Base-by-base conservation (phyloP, 2,888 invertebrate species). In the Pharmacophagus antenor region DNA sequence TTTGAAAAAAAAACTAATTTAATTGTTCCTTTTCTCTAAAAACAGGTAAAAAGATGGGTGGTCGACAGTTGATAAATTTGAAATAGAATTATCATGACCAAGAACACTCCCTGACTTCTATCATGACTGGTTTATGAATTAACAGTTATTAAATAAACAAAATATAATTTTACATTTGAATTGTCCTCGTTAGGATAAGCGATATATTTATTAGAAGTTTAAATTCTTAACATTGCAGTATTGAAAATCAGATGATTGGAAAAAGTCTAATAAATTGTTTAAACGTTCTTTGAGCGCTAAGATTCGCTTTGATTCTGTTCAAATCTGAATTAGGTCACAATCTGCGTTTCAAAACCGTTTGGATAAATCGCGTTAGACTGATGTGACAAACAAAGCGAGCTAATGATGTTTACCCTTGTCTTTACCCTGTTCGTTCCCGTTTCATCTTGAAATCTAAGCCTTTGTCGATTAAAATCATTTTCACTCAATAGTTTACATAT, bases 401-500 rank as follows among this genome's bases (percentile, higher is more conserved):
- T 60, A 60, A 60, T 60, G 60, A 60, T 60, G 55, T 60, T 60
- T 60, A 60, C 60, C 50, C 51, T 51, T 37, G 51, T 31, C 60
- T 60, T 21, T 55, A 49, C 46, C 44, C 55, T 22, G 50, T 31
- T 51, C 20, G 50, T 18, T 37, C 44, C 37, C n/a, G 55, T 60
- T 55, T 60, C 44, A 50, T 60, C 60, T 60, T 56, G 55, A 56
- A 56, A 60, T 42, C 46, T 56, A 60, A 55, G 22, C 49, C 55
- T 60, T 46, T 60, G 55, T 51, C 17, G 56, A 46, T 51, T 46
- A 56, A 55, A 60, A 55, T 51, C 50, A 22, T 27, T n/a, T 44
- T 17, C 23, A 46, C n/a, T 41, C 23, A 58, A 48, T 25, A 21
- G 2, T 42, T 27, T 18, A 18, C 48, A 41, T 25, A 27, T 10